These are phyloP conservation scores for Monoplex corrugatus DNA, from an alignment of 2,888 invertebrate genomes.

Conservation along the genomic window DNA sequence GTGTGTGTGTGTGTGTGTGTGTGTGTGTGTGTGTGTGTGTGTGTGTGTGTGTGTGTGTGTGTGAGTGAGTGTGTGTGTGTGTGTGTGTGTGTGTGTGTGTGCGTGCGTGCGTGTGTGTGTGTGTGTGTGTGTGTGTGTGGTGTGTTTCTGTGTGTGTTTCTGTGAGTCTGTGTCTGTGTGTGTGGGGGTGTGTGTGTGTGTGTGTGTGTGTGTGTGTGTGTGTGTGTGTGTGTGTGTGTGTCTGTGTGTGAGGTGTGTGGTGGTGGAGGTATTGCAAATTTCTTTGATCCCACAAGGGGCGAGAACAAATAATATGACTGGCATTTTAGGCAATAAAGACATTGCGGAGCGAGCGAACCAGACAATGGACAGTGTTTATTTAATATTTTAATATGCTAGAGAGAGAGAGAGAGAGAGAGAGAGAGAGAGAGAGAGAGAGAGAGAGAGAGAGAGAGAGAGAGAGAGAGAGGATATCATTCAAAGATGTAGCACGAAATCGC, in stretches of 20 bases:
- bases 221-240: background rate
- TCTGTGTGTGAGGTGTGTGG: background rate
- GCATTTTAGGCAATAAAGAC: too few relatives aligned
- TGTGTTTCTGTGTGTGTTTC: background rate
- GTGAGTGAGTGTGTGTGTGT: constrained; percentile 19
- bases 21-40: background rate
- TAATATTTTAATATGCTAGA: too few relatives aligned
- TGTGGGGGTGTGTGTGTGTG: background rate
- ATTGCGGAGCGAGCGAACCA: too few relatives aligned
- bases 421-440: background rate
- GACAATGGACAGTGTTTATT: too few relatives aligned
- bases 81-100: constrained; percentile 22
- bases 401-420: too few relatives aligned
- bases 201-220: background rate
- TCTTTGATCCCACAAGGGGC: too few relatives aligned
- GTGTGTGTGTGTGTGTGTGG: background rate
- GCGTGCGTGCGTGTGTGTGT: constrained; percentile 22
- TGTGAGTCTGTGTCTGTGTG: too few relatives aligned
- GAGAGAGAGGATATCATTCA: too few relatives aligned
- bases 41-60: constrained; percentile 8
- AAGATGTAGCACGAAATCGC: too few relatives aligned
- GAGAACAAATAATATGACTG: too few relatives aligned
- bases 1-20: background rate
- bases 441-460: constrained; percentile 9
- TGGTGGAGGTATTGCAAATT: too few relatives aligned